These are phyloP conservation scores for Axis porcinus DNA, from an alignment of 2,113 vertebrate species.

Conservation along the genomic window DNA sequence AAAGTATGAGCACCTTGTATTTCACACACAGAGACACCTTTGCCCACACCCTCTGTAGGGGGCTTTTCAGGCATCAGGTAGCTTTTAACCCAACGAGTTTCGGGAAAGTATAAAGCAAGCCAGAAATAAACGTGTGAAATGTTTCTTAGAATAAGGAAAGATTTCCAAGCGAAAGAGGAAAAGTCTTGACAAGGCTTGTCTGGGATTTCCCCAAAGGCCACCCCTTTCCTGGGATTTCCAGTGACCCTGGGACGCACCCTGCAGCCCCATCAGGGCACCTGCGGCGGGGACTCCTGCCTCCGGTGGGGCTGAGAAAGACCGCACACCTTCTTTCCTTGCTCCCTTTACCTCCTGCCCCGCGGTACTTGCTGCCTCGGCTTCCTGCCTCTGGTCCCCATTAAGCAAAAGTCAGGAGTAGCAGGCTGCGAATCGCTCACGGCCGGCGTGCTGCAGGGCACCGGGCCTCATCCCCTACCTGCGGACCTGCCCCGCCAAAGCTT, in stretches of 20 bases:
- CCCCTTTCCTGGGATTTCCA: not conserved
- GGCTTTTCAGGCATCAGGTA: not conserved
- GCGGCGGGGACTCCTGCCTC: not conserved
- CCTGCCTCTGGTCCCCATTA: conserved; percentile 79
- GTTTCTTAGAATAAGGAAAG: not conserved
- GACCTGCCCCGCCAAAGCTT: conserved; percentile 51
- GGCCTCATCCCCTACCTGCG: not conserved
- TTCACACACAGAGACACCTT: not conserved
- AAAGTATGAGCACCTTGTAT: not conserved
- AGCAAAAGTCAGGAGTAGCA: conserved; percentile 70
- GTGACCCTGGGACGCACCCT: not conserved
- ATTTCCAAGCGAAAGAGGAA: not conserved
- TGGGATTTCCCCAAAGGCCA: not conserved
- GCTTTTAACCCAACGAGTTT: not conserved
- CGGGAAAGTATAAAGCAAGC: not conserved
- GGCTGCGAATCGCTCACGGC: conserved; percentile 69
- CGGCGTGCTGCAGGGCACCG: not conserved
- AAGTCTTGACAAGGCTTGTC: not conserved
- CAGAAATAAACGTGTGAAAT: not conserved
- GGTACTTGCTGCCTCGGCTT: conserved; percentile 71
- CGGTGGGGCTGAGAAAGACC: not conserved
- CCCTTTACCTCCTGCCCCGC: not conserved
- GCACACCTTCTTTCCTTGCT: not conserved
- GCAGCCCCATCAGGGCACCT: not conserved
- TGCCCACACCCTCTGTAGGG: not conserved